Conservation (phyloP, 2,888 invertebrate genomes). For the Hydriomena furcata region DNA sequence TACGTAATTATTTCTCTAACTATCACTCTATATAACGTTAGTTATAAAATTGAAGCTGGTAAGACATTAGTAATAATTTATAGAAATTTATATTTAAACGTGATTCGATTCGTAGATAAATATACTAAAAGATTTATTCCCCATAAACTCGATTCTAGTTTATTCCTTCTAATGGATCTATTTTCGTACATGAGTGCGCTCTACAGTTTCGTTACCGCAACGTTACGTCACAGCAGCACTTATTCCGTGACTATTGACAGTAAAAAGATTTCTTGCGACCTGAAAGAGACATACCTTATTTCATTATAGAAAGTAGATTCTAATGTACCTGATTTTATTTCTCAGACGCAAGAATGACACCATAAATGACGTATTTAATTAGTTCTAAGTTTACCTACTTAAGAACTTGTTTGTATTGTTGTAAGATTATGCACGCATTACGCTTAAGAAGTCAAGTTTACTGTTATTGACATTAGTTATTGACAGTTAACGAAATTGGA, state of each 20-base stretch:
- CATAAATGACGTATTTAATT: slow-evolving; percentile 1
- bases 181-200: slow-evolving; percentile 21
- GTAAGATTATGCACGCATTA: not conserved
- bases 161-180: slow-evolving; percentile 23
- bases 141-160: slow-evolving; percentile 21
- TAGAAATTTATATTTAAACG: not conserved
- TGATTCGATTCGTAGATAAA: not conserved
- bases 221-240: slow-evolving; percentile 31
- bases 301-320: slow-evolving; percentile 35
- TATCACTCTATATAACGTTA: too few species aligned
- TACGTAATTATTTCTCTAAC: too few species aligned
- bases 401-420: not conserved
- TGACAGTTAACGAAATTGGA: too few species aligned
- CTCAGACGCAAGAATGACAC: not conserved
- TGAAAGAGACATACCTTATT: slow-evolving; percentile 32
- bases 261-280: slow-evolving; percentile 34
- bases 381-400: too few species aligned
- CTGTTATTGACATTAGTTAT: too few species aligned
- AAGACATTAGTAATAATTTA: not conserved
- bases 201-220: slow-evolving; percentile 31
- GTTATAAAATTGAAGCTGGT: too few species aligned
- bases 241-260: slow-evolving; percentile 38
- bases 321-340: slow-evolving; percentile 27
- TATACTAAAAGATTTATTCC: slow-evolving; percentile 13
- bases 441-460: too few species aligned